Base-by-base conservation (phyloP, 2,888 invertebrate species). In the Phaedon cochleariae region DNA sequence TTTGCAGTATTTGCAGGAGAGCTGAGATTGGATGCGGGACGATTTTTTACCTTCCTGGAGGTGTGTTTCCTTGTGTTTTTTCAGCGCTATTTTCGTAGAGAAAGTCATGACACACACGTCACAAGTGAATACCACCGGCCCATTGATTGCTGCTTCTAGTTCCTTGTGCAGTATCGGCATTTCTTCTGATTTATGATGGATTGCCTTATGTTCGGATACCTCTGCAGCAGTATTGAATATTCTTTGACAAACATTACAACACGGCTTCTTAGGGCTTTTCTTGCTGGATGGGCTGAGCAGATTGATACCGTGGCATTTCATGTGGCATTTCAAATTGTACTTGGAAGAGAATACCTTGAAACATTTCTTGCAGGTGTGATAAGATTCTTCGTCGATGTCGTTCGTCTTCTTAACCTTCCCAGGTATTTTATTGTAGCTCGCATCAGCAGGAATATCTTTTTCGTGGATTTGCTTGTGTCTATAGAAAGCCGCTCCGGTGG, bases 191-290 rank as follows among this genome's bases (percentile, higher is more conserved):
- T 53, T 65, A 46, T 79, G 79, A 62, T 85, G 86, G 48, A 87
- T 83, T 64, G 85, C 85, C 69, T 87, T 88, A 68, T 89, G 89
- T 73, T 85, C 85, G 70, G 86, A 86, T 61, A 88, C 79, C 1
- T 86, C 86, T 4, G 86, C 82, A 54, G 84, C 77, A 1, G 85
- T 87, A 0, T 86, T 85, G 67, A 88, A 88, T 12, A 77, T 86
- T 77, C 89, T 88, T n/a, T 90, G 89, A 71, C 90, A 90, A 51
- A 87, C 84, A 66, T 90, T 88, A 77, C 90, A 90, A 45, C 85
- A 86, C 71, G 87, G 88, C 51, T 79, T 80, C 62, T 77, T 79
- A 9, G 70, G 61, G 17, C 77, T 75, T 49, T 76, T 76, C 6
- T 71, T 74, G 18, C 75, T 77, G 1, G 80, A 71, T 20, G 77